phyloP scores from a whole-genome alignment of 2,797 vertebrate genomes.

The Siniperca scherzeri region DNA sequence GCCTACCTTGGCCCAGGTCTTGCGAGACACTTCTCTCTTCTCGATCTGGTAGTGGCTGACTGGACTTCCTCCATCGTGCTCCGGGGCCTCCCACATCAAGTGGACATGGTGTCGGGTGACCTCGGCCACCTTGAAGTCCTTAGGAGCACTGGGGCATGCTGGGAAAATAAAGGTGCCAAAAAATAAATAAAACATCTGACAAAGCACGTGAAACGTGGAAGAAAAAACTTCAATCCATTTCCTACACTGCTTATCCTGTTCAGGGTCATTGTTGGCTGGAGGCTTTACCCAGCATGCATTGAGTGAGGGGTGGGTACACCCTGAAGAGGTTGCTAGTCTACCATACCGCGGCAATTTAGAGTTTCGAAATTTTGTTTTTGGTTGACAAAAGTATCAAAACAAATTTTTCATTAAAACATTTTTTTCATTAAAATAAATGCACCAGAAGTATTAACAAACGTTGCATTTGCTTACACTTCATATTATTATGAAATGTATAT shows the following conservation, averaged over 20 bases:
- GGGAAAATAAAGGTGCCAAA: conserved; percentile 45
- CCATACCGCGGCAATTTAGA: neutral
- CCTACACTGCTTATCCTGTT: neutral
- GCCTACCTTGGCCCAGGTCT: conserved; percentile 94
- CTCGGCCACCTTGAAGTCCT: conserved; percentile 94
- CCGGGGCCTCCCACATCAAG: conserved; percentile 96
- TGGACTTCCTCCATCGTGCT: conserved; percentile 97
- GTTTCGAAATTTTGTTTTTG: neutral
- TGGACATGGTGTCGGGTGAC: conserved; percentile 92
- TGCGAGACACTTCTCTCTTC: conserved; percentile 95
- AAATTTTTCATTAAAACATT: no score
- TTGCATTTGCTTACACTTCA: neutral
- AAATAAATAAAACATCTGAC: neutral
- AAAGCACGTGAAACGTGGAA: neutral
- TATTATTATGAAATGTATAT: neutral
- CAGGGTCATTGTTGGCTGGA: neutral
- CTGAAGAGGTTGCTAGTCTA: neutral
- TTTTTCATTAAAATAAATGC: neutral
- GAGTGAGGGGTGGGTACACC: neutral
- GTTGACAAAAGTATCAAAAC: neutral
- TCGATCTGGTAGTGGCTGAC: conserved; percentile 95
- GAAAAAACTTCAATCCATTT: no score
- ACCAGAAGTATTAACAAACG: neutral
- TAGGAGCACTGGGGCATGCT: conserved; percentile 97
- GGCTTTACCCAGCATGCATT: conserved; percentile 6